Conservation (phyloP, 2,888 invertebrate species). For the Cheilosia urbana region DNA sequence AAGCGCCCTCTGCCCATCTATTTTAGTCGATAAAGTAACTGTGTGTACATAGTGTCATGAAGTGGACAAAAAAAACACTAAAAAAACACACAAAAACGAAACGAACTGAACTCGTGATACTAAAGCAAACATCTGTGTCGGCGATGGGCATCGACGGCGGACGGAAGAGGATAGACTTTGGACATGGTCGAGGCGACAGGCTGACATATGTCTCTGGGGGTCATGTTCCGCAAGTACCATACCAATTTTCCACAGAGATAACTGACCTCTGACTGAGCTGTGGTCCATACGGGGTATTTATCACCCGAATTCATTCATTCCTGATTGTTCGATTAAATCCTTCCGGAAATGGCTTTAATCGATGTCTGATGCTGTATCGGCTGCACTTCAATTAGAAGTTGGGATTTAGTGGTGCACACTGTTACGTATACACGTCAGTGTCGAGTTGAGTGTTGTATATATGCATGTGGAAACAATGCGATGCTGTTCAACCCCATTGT, state of each 20-base stretch:
- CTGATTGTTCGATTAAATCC: constrained; percentile 65
- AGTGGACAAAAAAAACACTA: not conserved
- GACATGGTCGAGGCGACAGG: constrained; percentile 71
- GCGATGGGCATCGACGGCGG: constrained; percentile 49
- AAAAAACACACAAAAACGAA: not conserved
- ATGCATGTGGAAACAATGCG: constrained; percentile 20
- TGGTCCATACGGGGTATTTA: constrained; percentile 55
- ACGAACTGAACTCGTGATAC: constrained; percentile 9
- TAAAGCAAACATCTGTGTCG: constrained; percentile 72
- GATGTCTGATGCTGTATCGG: constrained; percentile 63
- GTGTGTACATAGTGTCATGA: constrained; percentile 55
- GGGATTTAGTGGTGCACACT: constrained; percentile 52
- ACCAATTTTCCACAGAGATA: constrained; percentile 58
- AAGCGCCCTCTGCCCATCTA: constrained; percentile 30
- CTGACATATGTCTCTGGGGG: constrained; percentile 71
- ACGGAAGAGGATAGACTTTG: constrained; percentile 50
- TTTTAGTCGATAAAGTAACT: constrained; percentile 68
- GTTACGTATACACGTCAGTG: constrained; percentile 4
- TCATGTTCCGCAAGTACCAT: constrained; percentile 48
- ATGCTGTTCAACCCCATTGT: constrained; percentile 18
- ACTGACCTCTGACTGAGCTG: constrained; percentile 66
- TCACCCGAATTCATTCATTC: constrained; percentile 62
- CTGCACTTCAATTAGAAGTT: constrained; percentile 68
- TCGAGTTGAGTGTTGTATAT: constrained; percentile 41
- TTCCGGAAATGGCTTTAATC: constrained; percentile 72